Evolutionary conservation across 2,888 invertebrate species (phyloP).

Genomic region (Rhagonycha lutea): DNA sequence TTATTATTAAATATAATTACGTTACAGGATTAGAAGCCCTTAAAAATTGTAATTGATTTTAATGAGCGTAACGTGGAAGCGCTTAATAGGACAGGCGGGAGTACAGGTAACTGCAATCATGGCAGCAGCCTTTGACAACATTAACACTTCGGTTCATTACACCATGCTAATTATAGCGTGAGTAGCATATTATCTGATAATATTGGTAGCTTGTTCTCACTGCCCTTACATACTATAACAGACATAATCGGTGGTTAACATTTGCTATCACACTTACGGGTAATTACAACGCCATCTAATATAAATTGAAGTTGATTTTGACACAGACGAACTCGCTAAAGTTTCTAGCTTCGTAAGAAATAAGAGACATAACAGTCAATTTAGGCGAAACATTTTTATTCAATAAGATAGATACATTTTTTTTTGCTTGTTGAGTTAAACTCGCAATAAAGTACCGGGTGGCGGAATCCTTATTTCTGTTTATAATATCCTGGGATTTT

Average conservation of each 20-base stretch:
- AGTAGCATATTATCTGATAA: constrained; percentile 24
- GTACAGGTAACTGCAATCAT: constrained; percentile 24
- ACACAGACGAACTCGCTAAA: neutral
- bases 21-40: neutral
- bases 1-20: neutral
- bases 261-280: neutral
- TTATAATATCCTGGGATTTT: too few relatives aligned
- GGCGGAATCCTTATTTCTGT: too few relatives aligned
- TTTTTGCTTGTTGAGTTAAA: too few relatives aligned
- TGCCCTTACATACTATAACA: constrained; percentile 3
- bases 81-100: constrained; percentile 12
- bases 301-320: neutral
- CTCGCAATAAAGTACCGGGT: too few relatives aligned
- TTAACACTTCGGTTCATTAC: constrained; percentile 25
- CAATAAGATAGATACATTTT: too few relatives aligned
- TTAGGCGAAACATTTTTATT: too few relatives aligned
- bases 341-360: neutral
- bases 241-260: neutral
- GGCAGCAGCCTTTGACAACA: constrained; percentile 25
- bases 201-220: constrained; percentile 14
- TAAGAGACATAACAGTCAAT: neutral
- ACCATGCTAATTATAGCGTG: constrained; percentile 23
- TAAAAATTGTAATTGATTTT: neutral
- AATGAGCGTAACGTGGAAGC: constrained; percentile 1
- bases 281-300: neutral